Base-by-base conservation (phyloP, 2,113 vertebrate genomes). In the Nymphicus hollandicus region DNA sequence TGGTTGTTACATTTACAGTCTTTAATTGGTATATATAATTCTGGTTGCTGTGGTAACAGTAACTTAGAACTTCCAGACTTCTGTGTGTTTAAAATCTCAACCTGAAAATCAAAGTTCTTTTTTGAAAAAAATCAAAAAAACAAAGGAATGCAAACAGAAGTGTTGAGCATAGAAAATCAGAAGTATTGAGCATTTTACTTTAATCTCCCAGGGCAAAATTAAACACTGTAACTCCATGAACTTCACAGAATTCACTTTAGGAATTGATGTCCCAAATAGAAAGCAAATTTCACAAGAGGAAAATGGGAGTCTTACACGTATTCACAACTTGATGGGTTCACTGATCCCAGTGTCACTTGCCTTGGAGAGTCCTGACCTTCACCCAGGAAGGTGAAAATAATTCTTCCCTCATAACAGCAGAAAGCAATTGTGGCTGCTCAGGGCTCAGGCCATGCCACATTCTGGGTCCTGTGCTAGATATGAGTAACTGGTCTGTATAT, bases 31-130 rank as follows among this genome's bases (percentile, higher is more conserved):
- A 9, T 72, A 31, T 65, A n/a, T 47, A 80, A 77, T 76, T 61
- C 66, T 14, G 5, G 66, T 94, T 95, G 74, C 92, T 88, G 52
- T 91, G 70, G 88, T 72, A 95, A 85, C 65, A 43, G 25, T 39
- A 81, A 44, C 23, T 68, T 76, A 60, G 66, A 69, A 69, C 82
- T 80, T 90, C 10, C 16, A 55, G 33, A 58, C 17, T 74, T 81
- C 17, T 28, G 1, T 63, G 25, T 53, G 20, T 68, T 87, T 81
- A 74, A 94, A 86, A 85, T 64, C 50, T 82, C 56, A 90, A 70
- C 5, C 37, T 74, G 37, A 89, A 89, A 91, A 94, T 71, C 35
- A 85, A 64, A 74, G 14, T 33, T 73, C 22, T 58, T 71, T 85
- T 85, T 28, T 63, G 20, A 71, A 81, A 85, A 68, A 73, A 4